These are phyloP conservation scores for Caenorhabditis sp. DNA, from an alignment of 2,888 invertebrate species.

Conservation along the genomic window DNA sequence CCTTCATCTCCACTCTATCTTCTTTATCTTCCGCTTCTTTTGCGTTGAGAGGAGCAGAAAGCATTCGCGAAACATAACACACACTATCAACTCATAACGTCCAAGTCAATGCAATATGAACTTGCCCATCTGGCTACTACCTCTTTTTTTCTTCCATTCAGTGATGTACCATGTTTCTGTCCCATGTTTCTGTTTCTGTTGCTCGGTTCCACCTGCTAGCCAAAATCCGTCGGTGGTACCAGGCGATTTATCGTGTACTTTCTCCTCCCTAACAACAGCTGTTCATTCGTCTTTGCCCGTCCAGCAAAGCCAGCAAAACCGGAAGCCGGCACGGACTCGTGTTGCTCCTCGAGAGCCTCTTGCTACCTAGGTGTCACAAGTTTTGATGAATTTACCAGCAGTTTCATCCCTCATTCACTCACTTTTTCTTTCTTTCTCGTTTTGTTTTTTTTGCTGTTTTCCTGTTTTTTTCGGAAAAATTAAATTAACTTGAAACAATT, in stretches of 20 bases:
- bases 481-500: no score
- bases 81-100: constrained; percentile 41
- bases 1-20: constrained; percentile 37
- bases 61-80: constrained; percentile 49
- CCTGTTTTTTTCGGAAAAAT: no score
- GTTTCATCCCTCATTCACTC: constrained; percentile 11
- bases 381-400: constrained; percentile 46
- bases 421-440: not conserved
- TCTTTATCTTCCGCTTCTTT: constrained; percentile 43
- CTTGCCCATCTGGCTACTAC: no score
- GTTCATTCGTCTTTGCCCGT: no score
- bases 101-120: no score
- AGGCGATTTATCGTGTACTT: constrained; percentile 37
- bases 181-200: no score
- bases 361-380: constrained; percentile 51
- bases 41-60: constrained; percentile 22
- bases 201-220: constrained; percentile 4
- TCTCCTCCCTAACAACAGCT: constrained; percentile 46
- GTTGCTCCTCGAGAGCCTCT: constrained; percentile 2
- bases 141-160: no score
- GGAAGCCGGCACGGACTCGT: constrained; percentile 35
- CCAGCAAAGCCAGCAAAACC: no score
- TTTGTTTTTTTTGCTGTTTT: no score
- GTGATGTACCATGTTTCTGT: no score
- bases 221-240: constrained; percentile 18